Evolutionary conservation across 2,797 vertebrate species (phyloP), one percentile per base, ranked within the genome.

Genomic region (Erethizon dorsatum): DNA sequence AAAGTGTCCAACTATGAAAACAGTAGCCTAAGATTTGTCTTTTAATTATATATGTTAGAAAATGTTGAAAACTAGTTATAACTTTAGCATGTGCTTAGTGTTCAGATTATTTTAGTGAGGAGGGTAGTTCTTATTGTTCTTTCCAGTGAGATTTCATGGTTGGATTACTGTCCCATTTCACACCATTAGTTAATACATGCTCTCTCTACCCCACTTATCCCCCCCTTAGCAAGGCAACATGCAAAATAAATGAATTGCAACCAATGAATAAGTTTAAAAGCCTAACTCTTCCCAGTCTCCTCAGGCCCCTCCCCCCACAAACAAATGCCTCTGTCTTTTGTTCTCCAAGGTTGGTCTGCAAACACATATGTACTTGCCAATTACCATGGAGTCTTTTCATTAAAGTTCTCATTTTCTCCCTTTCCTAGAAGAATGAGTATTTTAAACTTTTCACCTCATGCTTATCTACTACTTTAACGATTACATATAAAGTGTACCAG

Each of bases 141-240:
- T 94, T 52, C 95, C 96, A 97, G 96, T 89, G 97, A 95, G 97
- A 97, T 98, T 98, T 98, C 96, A 98, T 97, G 98, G 97, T 98
- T 98, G 94, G 92, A 97, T 97, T 98, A 90, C 96, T 98, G 94
- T 97, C 95, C 97, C 97, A 75, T 98, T 98, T 96, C 78, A 95
- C 94, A 98, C 83, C 90, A 71, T 98, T 97, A 97, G 92, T 98
- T 94, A 97, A 97, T 94, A 91, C 94, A 97, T 95, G 94, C 93
- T 96, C 15, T 85, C 26, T 56, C 50, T 91, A 83, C 88, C 91
- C 89, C 63, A 77, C 41, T 93, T 79, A 82, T 75, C 95, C 63
- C 87, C 94, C 61, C 31, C 85, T 95, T 94, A 93, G 90, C 86
- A 97, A 98, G 97, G 92, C 96, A 96, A 96, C 90, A 57, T 95